Evolutionary conservation across 2,888 invertebrate genomes (phyloP).

Genomic region (Oscheius sp.): DNA sequence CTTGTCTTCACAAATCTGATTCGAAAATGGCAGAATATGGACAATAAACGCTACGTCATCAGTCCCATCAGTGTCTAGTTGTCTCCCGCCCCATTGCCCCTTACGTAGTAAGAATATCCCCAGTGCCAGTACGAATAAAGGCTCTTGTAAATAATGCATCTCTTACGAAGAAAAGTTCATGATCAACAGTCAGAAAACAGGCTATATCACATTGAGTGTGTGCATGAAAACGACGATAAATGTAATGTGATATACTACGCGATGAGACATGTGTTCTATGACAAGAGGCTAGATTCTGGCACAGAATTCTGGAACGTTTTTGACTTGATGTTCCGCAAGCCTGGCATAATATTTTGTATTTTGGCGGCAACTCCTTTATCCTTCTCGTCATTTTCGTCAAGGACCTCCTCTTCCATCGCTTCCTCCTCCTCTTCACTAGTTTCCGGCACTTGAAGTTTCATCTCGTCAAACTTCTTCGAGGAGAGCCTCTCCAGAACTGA

Average conservation of each 20-base stretch:
- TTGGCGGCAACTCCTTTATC: neutral
- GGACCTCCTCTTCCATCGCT: constrained; percentile 1
- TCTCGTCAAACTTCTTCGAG: neutral
- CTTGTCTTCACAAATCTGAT: constrained; percentile 36
- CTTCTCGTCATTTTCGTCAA: neutral
- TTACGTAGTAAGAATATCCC: constrained; percentile 7
- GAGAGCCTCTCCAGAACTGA: constrained; percentile 33
- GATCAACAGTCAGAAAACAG: constrained; percentile 2
- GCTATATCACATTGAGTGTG: constrained; percentile 2
- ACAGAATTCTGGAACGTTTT: constrained; percentile 19
- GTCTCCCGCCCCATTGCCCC: neutral
- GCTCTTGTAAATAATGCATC: constrained; percentile 21
- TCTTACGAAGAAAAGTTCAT: constrained; percentile 8
- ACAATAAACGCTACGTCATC: constrained; percentile 32
- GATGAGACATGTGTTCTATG: neutral
- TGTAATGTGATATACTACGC: neutral
- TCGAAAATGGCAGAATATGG: constrained; percentile 33
- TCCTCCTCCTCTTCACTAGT: constrained; percentile 5
- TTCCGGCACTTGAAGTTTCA: neutral
- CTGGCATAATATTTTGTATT: constrained; percentile 14
- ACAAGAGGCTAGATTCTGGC: constrained; percentile 13
- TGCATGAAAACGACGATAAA: constrained; percentile 5
- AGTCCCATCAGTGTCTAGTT: constrained; percentile 20
- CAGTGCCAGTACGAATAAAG: constrained; percentile 21
- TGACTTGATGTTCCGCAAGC: neutral